Conservation (phyloP, 2,113 vertebrate genomes). For the Colistium nudipinnis region DNA sequence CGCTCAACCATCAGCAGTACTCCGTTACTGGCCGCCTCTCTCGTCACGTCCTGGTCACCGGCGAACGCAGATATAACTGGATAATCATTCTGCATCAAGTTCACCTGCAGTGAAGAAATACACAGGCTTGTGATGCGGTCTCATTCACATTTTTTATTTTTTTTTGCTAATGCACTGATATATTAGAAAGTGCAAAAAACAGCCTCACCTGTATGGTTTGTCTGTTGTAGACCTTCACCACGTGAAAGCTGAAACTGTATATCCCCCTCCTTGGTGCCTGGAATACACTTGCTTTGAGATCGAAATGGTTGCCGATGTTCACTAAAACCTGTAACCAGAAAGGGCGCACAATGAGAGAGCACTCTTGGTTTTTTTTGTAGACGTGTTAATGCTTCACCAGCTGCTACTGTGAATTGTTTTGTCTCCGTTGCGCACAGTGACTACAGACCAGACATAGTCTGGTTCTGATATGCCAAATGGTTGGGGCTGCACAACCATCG, state of each 20-base stretch:
- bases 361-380: not conserved
- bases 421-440: constrained; percentile 10
- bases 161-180: not conserved
- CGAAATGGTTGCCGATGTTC: constrained; percentile 99
- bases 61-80: constrained; percentile 99
- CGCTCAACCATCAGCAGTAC: constrained; percentile 97
- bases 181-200: not conserved
- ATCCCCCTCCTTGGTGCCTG: constrained; percentile 97
- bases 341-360: constrained; percentile 39
- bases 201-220: constrained; percentile 98
- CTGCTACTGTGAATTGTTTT: constrained; percentile 24
- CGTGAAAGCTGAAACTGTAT: constrained; percentile 99
- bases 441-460: constrained; percentile 16
- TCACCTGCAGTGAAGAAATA: constrained; percentile 85
- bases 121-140: constrained; percentile 18
- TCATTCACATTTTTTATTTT: no score
- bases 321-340: constrained; percentile 91
- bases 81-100: constrained; percentile 98
- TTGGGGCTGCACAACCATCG: constrained; percentile 41
- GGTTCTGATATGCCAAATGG: constrained; percentile 36
- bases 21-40: constrained; percentile 98
- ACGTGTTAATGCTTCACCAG: constrained; percentile 34
- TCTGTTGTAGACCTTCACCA: constrained; percentile 99
- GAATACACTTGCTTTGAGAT: constrained; percentile 97
- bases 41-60: constrained; percentile 98